Evolutionary conservation across 1,140 invertebrate genomes (phyloP), one percentile per base, ranked within the genome.

Genomic region (Probaryconus sp.): DNA sequence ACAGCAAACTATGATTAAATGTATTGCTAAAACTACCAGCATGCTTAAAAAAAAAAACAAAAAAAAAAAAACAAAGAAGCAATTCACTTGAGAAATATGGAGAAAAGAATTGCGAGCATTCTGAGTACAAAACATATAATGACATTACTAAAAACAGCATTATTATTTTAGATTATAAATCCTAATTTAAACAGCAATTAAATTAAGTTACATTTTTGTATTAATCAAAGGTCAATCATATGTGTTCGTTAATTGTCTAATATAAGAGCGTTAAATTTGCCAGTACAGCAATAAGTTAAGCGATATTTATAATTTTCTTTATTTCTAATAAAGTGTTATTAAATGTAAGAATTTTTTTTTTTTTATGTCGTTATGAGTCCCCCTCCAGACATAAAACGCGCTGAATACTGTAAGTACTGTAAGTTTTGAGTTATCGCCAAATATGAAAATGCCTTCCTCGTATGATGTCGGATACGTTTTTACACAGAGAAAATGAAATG

Each of bases 331-430:
- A 37, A 48, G 24, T 0, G 2, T 4, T 38, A 26, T 37, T 18
- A 43, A 28, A 40, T 47, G 9, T 61, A 70, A 55, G 65, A 60
- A 35, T 42, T 40, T 53, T 17, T 47, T 5, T 56, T 35, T 60
- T 60, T 45, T 50, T 37, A 24, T 37, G 56, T 51, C 45, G 40
- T 45, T 67, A 48, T 47, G 40, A 73, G 63, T 67, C 63, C 70
- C 70, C 61, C 70, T 74, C 63, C 71, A 68, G 71, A 63, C 56
- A 74, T 58, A 53, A 63, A 68, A 74, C 17, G 64, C 72, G 72
- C 72, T 75, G 72, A 75, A 75, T 75, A 74, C 71, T 74, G 71
- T 74, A 74, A 74, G 71, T 74, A 74, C 63, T 74, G 6, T 63
- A 63, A 65, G 55, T 73, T 60, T 20, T 35, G 43, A 60, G 24